Base-by-base conservation (phyloP, 1,140 invertebrate species). In the Acromyrmex echinatior region DNA sequence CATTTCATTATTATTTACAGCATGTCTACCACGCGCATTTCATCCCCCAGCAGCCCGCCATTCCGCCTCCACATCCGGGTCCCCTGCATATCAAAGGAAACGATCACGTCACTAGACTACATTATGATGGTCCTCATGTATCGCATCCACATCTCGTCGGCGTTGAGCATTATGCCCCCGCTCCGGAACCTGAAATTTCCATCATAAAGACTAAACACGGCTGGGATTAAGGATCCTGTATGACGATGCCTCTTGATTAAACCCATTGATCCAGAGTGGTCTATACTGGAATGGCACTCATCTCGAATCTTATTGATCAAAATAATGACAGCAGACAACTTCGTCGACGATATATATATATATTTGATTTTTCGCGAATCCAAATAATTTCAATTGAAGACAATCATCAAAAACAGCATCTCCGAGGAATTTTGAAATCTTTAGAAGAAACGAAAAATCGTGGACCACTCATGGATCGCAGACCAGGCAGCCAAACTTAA, bases 141-240 rank as follows among this genome's bases (percentile, higher is more conserved):
- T 65, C 62, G 0, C 92, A 93, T 35, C 94, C 95, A n/a, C 95
- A 95, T 89, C 92, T 95, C 58, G 92, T 95, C 73, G 95, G 94
- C 10, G 89, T 91, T 14, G 91, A 91, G 10, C 90, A 93, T n/a
- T 92, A 93, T 56, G 92, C 91, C 58, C 90, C 88, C 31, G 94
- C 77, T 91, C 93, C 74, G 35, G 92, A 93, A 81, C 90, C 95
- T 51, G 93, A 92, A 49, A 89, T 92, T 73, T 91, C 91, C 81
- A 93, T 94, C 86, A 90, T 93, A n/a, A 92, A 93, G 45, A 81
- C 86, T 56, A 93, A 92, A 35, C 91, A 84, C 28, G 70, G 80
- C 21, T 82, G 80, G 80, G 18, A 6, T 4, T 58, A 53, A 51
- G 16, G 5, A 18, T 14, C n/a, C 45, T 18, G 45, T 16, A 9